A percentile compares a stretch with the other conserved stretches of the same genome.
Evolutionary conservation across 2,113 vertebrate species (phyloP).

Genomic region (Cheirogaleus medius): DNA sequence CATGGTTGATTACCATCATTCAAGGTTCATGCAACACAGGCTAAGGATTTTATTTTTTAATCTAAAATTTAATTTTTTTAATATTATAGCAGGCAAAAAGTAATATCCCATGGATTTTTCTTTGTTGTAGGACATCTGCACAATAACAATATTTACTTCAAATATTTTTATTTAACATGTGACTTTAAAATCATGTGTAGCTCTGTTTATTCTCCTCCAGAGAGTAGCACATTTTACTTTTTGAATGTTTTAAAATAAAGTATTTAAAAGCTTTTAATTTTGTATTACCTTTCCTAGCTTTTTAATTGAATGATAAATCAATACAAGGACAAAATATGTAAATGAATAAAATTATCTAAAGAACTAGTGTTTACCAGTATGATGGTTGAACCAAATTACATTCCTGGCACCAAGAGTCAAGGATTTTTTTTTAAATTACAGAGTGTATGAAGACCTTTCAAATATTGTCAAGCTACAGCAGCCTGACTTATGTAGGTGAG

Average conservation of each 20-base stretch:
- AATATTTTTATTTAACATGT: slow-evolving; percentile 76
- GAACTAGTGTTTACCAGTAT: slow-evolving; percentile 36
- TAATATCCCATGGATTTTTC: slow-evolving; percentile 74
- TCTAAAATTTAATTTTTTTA: slow-evolving; percentile 75
- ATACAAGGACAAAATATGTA: neutral
- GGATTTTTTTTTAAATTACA: slow-evolving; percentile 62
- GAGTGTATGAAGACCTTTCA: slow-evolving; percentile 43
- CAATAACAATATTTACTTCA: slow-evolving; percentile 79
- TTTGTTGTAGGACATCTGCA: slow-evolving; percentile 74
- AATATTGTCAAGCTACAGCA: slow-evolving; percentile 11
- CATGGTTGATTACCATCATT: slow-evolving; percentile 82
- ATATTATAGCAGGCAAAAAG: slow-evolving; percentile 75
- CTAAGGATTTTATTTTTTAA: slow-evolving; percentile 77
- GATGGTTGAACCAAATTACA: slow-evolving; percentile 34
- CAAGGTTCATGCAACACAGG: slow-evolving; percentile 76
- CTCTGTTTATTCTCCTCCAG: slow-evolving; percentile 70
- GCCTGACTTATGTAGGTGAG: slow-evolving; percentile 14
- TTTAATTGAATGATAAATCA: slow-evolving; percentile 53
- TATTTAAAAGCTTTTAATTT: slow-evolving; percentile 24
- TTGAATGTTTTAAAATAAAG: slow-evolving; percentile 35
- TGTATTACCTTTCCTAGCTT: neutral
- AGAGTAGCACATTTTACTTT: slow-evolving; percentile 37
- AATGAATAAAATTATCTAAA: slow-evolving; percentile 52
- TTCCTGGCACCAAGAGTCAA: slow-evolving; percentile 70
- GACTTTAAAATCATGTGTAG: slow-evolving; percentile 40